Base-by-base conservation (phyloP, 2,113 vertebrate genomes). In the Prunella fulvescens region DNA sequence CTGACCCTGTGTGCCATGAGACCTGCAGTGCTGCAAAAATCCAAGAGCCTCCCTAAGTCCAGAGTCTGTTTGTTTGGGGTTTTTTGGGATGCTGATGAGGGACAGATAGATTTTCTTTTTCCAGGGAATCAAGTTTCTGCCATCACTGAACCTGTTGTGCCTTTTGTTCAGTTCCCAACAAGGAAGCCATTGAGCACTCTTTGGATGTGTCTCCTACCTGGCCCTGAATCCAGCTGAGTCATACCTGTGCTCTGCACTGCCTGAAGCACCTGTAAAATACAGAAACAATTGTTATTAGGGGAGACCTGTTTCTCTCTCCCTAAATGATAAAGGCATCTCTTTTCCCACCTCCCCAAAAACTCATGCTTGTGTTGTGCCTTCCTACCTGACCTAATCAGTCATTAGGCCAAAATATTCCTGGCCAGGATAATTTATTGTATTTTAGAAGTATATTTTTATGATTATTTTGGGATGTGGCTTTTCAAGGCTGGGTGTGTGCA, bases 111-210 rank as follows among this genome's bases (percentile, higher is more conserved):
- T 53, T 87, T 79, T 51, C 61, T 60, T 86, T 29, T 53, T 71
- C 48, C 70, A 79, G 47, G 54, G 81, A 71, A 12, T 48, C 0
- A 1, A 20, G 40, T 93, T 93, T 89, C 83, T 89, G 83, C 19
- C 80, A 19, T 81, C 69, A 15, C n/a, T 67, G 81, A 64, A 65
- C 48, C 48, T 53, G 10, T 54, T 79, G 65, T 84, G 42, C 67
- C 80, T 88, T 92, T 88, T 88, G 60, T 92, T 83, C 26, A 0
- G 51, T 44, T 67, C 69, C 78, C 57, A 61, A 89, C 77, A 87
- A 91, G 94, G 84, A 87, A 42, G 19, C 25, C 73, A 54, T 45
- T 87, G 91, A 90, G 73, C 67, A 3, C 12, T 0, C 1, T 4
- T 28, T 15, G 26, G n/a, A 15, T 19, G 13, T 11, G 5, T n/a